Base-by-base conservation (phyloP, 1,140 invertebrate species). In the Scaptomyza montana region DNA sequence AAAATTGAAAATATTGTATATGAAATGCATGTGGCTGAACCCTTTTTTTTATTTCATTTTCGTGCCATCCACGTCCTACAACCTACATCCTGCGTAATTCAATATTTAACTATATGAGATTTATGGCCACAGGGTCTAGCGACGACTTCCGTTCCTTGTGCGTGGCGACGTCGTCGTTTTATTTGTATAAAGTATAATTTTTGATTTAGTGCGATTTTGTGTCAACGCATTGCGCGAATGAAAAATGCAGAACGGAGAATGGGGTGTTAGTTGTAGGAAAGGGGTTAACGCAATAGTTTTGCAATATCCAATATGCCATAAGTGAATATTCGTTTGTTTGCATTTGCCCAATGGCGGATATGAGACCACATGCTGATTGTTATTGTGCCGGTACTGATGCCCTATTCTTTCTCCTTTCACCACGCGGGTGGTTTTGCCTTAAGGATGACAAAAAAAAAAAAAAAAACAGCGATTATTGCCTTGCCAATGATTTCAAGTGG, bases 31-130 rank as follows among this genome's bases (percentile, higher is more conserved):
- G 39, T 49, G 49, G 13, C 57, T 33, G 64, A 70, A 70, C 71
- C 78, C 81, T 86, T 86, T 72, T 45, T 56, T 56, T 28, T 56
- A 16, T 25, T 56, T 21, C 16, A 16, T 16, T 16, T 16, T 25
- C 49, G 54, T 43, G 12, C 12, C 57, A 61, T 61, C 56, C 56
- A 59, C 21, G 25, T 28, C 21, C 13, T 30, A 46, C 54, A 41
- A 67, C 36, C 53, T 33, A 55, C 54, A 78, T 84, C 82, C 82
- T 76, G 79, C 77, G 84, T 90, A 90, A 90, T 90, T 90, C 87
- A 90, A 90, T 90, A 90, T 90, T 90, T 90, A 81, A 90, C 89
- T 90, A 90, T 82, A 82, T 78, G 77, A 90, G 87, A 90, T 90
- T 90, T 90, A 90, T 90, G 79, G 80, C 74, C 74, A 82, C 84